Evolutionary conservation across 2,113 vertebrate genomes (phyloP).

Genomic region (Lichenostomus cassidix): DNA sequence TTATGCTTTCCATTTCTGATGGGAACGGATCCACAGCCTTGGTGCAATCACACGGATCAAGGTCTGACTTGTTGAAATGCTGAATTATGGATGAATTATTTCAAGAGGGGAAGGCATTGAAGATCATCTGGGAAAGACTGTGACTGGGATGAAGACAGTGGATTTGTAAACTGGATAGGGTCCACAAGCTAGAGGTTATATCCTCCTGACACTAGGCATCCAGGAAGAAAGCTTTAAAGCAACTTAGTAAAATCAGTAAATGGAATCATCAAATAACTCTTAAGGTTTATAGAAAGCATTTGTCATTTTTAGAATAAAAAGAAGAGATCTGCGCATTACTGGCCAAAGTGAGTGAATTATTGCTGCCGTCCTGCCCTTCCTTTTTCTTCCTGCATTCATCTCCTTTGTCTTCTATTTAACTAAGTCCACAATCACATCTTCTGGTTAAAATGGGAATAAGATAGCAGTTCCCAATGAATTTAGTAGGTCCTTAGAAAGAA

Average conservation of each 20-base stretch:
- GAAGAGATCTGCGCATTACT: background rate
- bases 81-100: background rate
- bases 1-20: background rate
- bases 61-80: background rate
- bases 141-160: background rate
- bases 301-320: background rate
- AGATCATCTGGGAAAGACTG: background rate
- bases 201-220: background rate
- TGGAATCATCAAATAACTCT: background rate
- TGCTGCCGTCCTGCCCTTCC: background rate
- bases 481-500: background rate
- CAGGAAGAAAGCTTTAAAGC: background rate
- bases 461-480: background rate
- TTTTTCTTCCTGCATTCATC: background rate
- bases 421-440: background rate
- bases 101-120: background rate
- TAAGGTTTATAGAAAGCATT: background rate
- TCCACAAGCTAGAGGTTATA: background rate
- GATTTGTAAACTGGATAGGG: background rate
- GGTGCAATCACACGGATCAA: rapidly evolving
- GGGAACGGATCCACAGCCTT: background rate
- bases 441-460: background rate
- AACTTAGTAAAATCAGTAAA: background rate
- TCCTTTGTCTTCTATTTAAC: background rate
- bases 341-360: background rate